Percentiles rank a stretch among this genome's conserved stretches.
These are phyloP conservation scores for Pterocles burchelli DNA, from an alignment of 2,113 vertebrate species.

Conservation along the genomic window DNA sequence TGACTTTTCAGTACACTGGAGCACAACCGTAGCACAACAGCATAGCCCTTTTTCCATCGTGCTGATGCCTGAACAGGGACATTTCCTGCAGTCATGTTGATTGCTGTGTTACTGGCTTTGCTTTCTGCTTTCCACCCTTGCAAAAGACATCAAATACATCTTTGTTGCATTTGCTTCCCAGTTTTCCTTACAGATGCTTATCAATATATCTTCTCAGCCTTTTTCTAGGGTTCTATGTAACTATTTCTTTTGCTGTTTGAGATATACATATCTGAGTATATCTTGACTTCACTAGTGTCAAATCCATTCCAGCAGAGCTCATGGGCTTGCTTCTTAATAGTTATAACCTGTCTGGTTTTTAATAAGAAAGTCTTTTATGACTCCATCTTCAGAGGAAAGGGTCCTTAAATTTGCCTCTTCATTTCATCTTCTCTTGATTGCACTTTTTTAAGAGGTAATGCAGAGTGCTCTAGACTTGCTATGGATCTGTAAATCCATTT, in stretches of 20 bases:
- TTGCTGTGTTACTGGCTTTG: not conserved
- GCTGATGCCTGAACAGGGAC: not conserved
- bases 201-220: not conserved
- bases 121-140: not conserved
- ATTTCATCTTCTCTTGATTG: not conserved
- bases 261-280: not conserved
- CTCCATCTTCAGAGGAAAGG: not conserved
- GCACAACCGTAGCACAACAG: not conserved
- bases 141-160: not conserved
- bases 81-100: not conserved
- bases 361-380: constrained; percentile 51
- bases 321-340: not conserved
- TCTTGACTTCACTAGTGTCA: not conserved
- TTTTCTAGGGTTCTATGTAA: not conserved
- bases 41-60: not conserved
- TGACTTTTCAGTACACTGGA: not conserved
- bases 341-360: constrained; percentile 7
- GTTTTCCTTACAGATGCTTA: not conserved
- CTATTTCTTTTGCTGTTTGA: not conserved
- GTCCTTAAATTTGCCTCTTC: constrained; percentile 22
- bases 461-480: not conserved
- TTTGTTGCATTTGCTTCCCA: not conserved
- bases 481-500: not conserved
- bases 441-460: not conserved
- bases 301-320: not conserved